Percentiles rank a stretch among this genome's conserved stretches.
phyloP scores from a whole-genome alignment of 2,797 vertebrate genomes.

The Cossypha niveicapilla region DNA sequence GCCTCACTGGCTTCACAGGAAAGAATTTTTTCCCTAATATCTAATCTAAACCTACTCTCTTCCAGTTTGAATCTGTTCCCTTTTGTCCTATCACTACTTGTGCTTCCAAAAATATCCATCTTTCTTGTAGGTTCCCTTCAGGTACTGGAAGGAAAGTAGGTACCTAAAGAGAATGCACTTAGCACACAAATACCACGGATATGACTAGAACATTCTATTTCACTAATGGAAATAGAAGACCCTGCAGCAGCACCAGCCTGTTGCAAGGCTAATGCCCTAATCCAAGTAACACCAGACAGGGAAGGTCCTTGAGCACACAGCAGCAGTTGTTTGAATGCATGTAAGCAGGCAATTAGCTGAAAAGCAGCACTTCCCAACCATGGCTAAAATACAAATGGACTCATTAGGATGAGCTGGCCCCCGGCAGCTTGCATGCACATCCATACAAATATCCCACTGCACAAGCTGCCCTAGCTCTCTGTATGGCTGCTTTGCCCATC shows the following conservation, averaged over 20 bases:
- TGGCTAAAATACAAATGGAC: neutral
- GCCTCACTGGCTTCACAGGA: neutral
- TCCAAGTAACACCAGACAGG: neutral
- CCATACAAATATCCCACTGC: neutral
- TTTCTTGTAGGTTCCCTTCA: neutral
- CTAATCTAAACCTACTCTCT: neutral
- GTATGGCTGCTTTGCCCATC: neutral
- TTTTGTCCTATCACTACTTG: neutral
- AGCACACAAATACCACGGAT: neutral
- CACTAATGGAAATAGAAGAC: neutral
- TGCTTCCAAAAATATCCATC: neutral
- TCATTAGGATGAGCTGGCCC: neutral
- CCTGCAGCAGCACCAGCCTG: neutral
- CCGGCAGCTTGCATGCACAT: accelerated
- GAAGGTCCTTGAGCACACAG: neutral
- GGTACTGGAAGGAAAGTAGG: neutral
- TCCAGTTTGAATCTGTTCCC: neutral
- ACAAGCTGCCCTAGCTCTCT: neutral
- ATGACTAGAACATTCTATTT: neutral
- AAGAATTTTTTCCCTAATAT: neutral
- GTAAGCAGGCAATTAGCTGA: neutral
- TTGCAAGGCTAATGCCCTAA: neutral
- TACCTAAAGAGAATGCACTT: neutral
- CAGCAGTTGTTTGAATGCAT: neutral
- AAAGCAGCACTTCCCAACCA: neutral